Evolutionary conservation across 2,797 vertebrate species (phyloP), one percentile per base, ranked within the genome.

Genomic region (Scyliorhinus canicula): DNA sequence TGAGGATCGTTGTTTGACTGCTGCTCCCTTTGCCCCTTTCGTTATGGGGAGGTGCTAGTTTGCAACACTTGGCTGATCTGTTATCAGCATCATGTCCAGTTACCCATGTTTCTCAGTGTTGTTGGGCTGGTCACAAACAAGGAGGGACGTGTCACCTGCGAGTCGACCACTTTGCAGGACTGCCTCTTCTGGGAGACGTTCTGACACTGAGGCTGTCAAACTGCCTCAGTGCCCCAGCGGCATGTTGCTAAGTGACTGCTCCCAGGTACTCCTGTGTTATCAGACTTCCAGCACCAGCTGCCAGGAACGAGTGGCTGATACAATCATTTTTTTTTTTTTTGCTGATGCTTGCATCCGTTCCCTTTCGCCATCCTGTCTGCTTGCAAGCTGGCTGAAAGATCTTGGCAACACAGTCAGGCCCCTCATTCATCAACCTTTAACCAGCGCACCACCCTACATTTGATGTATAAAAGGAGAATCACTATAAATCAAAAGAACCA

Each of bases 371-470:
- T 52, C 28, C 44, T 71, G n/a, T 67, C 90, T 65, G 93, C 40
- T 71, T 71, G 69, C 67, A 93, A 71, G 65, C 93, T 47, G 93
- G 67, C 31, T 71, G 67, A n/a, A 74, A n/a, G 67, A 71, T 50
- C 65, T n/a, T 93, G 65, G 47, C 65, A 52, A 74, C 16, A 55
- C 93, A 74, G 19, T 35, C 3, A 1, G 47, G 6, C 12, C 47
- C 67, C 57, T 91, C 88, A 74, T 94, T 65, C 93, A 94, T 94
- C 93, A 94, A 55, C 11, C 65, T 93, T 71, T 50, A 71, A 93
- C 93, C 93, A 74, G 93, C 28, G 8, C 44, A 71, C 31, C 55
- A 74, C 93, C 65, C 31, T 50, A 11, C 31, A 55, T 31, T 35
- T 94, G 93, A 94, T 74, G 67, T 74, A 94, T 71, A 50, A 21